Base-by-base conservation (phyloP, 2,797 vertebrate genomes). In the Hyperoplus immaculatus region DNA sequence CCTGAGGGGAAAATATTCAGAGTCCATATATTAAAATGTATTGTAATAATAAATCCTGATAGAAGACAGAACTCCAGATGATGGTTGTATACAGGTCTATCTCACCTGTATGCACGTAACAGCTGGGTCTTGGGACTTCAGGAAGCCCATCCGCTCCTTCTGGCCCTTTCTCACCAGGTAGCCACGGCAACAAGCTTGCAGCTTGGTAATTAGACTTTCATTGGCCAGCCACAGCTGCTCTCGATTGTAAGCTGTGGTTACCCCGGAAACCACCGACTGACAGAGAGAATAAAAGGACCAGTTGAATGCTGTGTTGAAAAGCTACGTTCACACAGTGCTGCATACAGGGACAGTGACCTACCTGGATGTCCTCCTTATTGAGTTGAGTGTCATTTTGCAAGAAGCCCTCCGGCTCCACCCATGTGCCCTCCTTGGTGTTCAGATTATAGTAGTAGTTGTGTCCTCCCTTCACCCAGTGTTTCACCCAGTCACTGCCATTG, bases 211-310 rank as follows among this genome's bases (percentile, higher is more conserved):
- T 45, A 99, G 87, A 74, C 84, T 96, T 93, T 99, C 98, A 0
- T 99, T 99, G 88, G 98, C 98, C 81, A 98, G 85, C 98, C 98
- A 99, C 49, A 99, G 88, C 91, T 99, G 98, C 70, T 99, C 97
- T 38, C 98, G 94, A 86, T 99, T 99, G 84, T 99, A 99, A 0
- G 97, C 97, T 0, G 97, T 96, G 0, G 98, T 99, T 72, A 99
- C 97, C 29, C 97, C 97, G 0, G 98, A 99, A 78, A 99, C 97
- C 75, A 96, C 95, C 5, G 96, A 96, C 98, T 99, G 80, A 46
- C 70, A 55, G 45, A 6, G 8, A 6, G 11, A 59, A 55, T 4
- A 46, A 50, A 75, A 58, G 51, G 16, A 9, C 6, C 16, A 7
- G 71, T 77, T 85, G 21, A 61, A 59, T 1, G 5, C 0, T 0